A percentile compares a stretch with the other conserved stretches of the same genome.
These are phyloP conservation scores for Pluvianellus socialis DNA, from an alignment of 2,113 vertebrate genomes.

Conservation along the genomic window DNA sequence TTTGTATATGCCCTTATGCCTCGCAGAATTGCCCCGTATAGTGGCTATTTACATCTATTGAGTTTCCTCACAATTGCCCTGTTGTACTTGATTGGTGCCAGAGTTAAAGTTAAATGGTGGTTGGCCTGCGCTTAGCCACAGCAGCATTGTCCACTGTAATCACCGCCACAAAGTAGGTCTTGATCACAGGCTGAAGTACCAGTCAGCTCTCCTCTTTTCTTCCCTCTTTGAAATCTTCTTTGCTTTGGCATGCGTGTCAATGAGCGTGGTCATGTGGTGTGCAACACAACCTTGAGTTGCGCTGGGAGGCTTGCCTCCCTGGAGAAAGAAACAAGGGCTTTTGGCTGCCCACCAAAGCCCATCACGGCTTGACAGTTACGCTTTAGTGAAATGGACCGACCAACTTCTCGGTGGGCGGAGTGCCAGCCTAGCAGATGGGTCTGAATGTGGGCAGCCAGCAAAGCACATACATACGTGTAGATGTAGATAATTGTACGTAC, in stretches of 20 bases:
- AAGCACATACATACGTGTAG: conserved; percentile 19
- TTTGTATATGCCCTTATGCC: neutral
- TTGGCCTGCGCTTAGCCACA: neutral
- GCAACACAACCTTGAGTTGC: conserved; percentile 3
- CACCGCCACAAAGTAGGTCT: neutral
- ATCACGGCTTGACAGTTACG: conserved; percentile 40
- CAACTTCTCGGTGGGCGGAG: conserved; percentile 45
- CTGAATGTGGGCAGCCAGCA: conserved; percentile 43
- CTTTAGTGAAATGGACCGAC: conserved; percentile 39
- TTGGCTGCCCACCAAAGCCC: conserved; percentile 61
- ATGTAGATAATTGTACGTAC: neutral
- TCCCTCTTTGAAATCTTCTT: conserved; percentile 25
- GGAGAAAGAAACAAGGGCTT: conserved; percentile 44
- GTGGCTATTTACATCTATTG: neutral
- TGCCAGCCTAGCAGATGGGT: conserved; percentile 73
- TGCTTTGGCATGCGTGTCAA: conserved; percentile 41
- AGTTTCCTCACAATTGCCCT: neutral
- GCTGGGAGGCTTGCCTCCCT: conserved; percentile 14
- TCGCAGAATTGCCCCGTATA: neutral
- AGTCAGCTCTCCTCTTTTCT: conserved; percentile 24
- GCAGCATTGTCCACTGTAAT: neutral
- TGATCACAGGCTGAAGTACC: conserved; percentile 16
- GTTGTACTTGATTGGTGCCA: conserved; percentile 8
- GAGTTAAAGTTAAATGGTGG: neutral
- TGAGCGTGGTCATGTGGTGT: conserved; percentile 38